Evolutionary conservation across 2,888 invertebrate species (phyloP).

Genomic region (Onthophagus sagittarius): DNA sequence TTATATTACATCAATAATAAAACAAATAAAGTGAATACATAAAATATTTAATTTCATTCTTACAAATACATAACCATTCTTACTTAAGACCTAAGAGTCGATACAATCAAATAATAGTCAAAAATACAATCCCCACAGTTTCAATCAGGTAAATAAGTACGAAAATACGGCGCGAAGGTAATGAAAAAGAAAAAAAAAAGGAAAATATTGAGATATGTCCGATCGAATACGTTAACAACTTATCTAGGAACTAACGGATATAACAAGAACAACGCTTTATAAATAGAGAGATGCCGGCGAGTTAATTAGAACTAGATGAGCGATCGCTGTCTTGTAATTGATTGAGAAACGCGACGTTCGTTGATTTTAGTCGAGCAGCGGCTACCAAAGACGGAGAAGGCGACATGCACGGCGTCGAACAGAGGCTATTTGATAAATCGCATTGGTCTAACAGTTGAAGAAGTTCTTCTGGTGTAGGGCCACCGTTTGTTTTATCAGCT

Average conservation of each 20-base stretch:
- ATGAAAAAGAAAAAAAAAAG: neutral
- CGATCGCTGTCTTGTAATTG: slow-evolving; percentile 44
- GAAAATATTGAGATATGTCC: neutral
- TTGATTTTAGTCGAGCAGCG: slow-evolving; percentile 54
- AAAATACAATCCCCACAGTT: neutral
- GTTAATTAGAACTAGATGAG: slow-evolving; percentile 30
- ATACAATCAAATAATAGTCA: neutral
- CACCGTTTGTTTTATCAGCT: slow-evolving; percentile 67
- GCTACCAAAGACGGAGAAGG: slow-evolving; percentile 52
- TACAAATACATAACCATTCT: slow-evolving; percentile 9
- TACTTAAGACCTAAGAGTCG: neutral
- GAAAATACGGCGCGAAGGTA: neutral
- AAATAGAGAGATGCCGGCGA: neutral
- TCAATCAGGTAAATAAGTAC: neutral
- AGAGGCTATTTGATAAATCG: slow-evolving; percentile 79
- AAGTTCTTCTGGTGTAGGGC: slow-evolving; percentile 90
- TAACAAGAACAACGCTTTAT: neutral
- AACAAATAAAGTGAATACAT: slow-evolving; percentile 3
- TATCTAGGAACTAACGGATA: neutral
- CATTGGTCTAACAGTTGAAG: slow-evolving; percentile 89
- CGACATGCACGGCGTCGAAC: slow-evolving; percentile 76
- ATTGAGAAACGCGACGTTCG: slow-evolving; percentile 62
- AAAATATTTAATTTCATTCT: slow-evolving; percentile 10
- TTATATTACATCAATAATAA: too few species aligned
- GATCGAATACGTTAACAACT: neutral